These are phyloP conservation scores for Poeciliopsis occidentalis DNA, from an alignment of 2,113 vertebrate species.

Conservation along the genomic window DNA sequence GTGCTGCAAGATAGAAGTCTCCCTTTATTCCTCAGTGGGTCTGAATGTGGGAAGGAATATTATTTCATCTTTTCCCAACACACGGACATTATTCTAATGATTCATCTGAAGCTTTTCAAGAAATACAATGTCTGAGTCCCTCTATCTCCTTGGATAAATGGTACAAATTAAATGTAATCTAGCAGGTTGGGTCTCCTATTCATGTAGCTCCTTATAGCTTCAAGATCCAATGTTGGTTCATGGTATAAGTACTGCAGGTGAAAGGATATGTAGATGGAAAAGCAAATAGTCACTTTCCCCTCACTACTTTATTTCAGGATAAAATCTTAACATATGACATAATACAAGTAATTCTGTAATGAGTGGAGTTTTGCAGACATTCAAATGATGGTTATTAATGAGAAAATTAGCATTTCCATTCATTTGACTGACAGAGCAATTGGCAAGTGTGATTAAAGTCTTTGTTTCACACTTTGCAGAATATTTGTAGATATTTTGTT, in stretches of 20 bases:
- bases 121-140: slow-evolving; percentile 32
- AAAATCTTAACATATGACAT: slow-evolving; percentile 2
- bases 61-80: slow-evolving; percentile 32
- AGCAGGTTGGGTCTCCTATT: slow-evolving; percentile 40
- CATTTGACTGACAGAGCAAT: background rate
- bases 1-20: background rate
- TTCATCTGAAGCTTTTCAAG: slow-evolving; percentile 40
- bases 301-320: background rate
- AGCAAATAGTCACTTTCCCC: background rate
- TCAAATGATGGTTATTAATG: background rate
- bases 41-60: slow-evolving; percentile 17
- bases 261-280: background rate
- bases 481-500: background rate
- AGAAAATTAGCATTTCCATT: background rate
- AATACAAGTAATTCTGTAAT: background rate
- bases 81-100: slow-evolving; percentile 39
- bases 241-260: slow-evolving; percentile 22
- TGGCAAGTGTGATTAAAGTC: background rate
- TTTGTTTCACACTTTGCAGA: slow-evolving; percentile 1
- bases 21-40: slow-evolving; percentile 11
- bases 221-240: slow-evolving; percentile 15
- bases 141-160: slow-evolving; percentile 40
- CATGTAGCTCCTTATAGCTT: slow-evolving; percentile 20
- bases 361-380: background rate
- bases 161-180: slow-evolving; percentile 43